A percentile compares a stretch with the other conserved stretches of the same genome.
These are phyloP conservation scores for Panzeria rudis DNA, from an alignment of 2,888 invertebrate species.

Conservation along the genomic window DNA sequence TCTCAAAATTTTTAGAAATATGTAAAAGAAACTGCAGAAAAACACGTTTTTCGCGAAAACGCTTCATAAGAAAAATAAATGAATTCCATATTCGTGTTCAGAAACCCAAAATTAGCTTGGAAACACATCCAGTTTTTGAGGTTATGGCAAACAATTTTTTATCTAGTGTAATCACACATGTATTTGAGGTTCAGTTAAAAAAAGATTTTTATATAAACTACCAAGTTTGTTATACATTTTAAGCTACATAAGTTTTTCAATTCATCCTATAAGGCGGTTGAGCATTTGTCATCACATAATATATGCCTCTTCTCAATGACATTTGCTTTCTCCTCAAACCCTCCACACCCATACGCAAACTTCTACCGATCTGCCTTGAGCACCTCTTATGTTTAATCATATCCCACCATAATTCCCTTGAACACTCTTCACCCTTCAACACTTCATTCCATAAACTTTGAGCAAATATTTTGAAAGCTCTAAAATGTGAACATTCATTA, in stretches of 20 bases:
- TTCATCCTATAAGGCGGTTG: conserved; percentile 75
- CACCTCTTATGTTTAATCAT: conserved; percentile 77
- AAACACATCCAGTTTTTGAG: too few species aligned
- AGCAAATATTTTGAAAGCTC: conserved; percentile 80
- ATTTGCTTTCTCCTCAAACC: conserved; percentile 58
- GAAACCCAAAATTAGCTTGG: too few species aligned
- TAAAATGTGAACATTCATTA: conserved; percentile 81
- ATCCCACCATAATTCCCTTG: conserved; percentile 75
- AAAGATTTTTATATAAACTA: too few species aligned
- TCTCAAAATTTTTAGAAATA: too few species aligned
- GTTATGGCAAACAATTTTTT: too few species aligned
- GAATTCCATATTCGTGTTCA: too few species aligned
- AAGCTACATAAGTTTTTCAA: not conserved
- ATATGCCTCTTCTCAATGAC: conserved; percentile 76
- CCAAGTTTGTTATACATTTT: too few species aligned
- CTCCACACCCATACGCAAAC: conserved; percentile 78
- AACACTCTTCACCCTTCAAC: conserved; percentile 76
- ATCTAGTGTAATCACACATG: too few species aligned
- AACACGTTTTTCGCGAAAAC: too few species aligned
- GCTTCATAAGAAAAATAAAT: too few species aligned
- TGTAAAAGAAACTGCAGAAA: too few species aligned
- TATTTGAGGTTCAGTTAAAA: too few species aligned
- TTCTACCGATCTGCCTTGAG: conserved; percentile 69
- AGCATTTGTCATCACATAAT: conserved; percentile 78
- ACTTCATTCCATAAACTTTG: conserved; percentile 73